These are phyloP conservation scores for Danaus chrysippus DNA, from an alignment of 2,888 invertebrate species.

Conservation along the genomic window DNA sequence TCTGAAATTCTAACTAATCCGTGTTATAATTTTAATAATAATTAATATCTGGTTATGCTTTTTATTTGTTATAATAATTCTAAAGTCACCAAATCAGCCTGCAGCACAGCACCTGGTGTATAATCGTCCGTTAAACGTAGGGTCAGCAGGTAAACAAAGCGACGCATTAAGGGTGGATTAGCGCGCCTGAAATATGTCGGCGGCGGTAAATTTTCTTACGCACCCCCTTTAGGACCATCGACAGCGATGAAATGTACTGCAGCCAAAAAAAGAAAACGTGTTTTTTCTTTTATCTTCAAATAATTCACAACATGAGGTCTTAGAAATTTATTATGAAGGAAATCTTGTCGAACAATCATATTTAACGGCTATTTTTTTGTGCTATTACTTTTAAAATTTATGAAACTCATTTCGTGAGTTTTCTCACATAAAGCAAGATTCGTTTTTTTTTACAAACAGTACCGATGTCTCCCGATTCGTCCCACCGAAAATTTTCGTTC, in stretches of 20 bases:
- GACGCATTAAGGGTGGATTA: conserved; percentile 78
- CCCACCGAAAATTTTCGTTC: conserved; percentile 78
- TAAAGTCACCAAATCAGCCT: conserved; percentile 13
- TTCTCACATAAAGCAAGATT: background rate
- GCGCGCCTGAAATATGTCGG: conserved; percentile 75
- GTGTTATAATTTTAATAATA: too few species aligned
- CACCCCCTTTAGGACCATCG: conserved; percentile 70
- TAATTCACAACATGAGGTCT: background rate
- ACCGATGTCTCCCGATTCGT: conserved; percentile 74
- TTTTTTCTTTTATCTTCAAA: background rate
- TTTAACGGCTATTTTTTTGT: too few species aligned
- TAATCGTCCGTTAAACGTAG: conserved; percentile 49
- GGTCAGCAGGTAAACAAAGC: conserved; percentile 78
- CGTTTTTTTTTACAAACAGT: conserved; percentile 41
- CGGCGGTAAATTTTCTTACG: conserved; percentile 78
- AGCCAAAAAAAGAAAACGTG: conserved; percentile 39
- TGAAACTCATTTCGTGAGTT: background rate
- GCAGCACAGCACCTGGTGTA: conserved; percentile 23
- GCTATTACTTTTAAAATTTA: too few species aligned
- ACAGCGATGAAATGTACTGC: conserved; percentile 69
- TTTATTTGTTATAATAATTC: too few species aligned
- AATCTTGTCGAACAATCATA: too few species aligned
- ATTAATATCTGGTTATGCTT: too few species aligned
- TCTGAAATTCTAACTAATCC: too few species aligned
- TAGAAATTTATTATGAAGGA: background rate